Base-by-base conservation (phyloP, 2,113 vertebrate genomes). In the Paracanthobrama guichenoti region DNA sequence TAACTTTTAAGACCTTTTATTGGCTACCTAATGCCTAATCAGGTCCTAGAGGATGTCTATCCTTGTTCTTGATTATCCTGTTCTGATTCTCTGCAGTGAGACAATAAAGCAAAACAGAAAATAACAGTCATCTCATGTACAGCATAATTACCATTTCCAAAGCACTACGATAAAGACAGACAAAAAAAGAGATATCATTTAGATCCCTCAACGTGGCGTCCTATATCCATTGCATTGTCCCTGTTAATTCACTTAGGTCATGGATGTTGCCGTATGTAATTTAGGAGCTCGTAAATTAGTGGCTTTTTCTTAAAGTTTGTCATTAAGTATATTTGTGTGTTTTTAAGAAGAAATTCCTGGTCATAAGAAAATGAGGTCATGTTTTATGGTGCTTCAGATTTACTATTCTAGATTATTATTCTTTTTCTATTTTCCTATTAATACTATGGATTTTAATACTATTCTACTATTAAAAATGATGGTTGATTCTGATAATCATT, bases 1-100 rank as follows among this genome's bases (percentile, higher is more conserved):
- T 31, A 48, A 75, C 73, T 75, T 75, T 53, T 53, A 53, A 75
- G 73, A 53, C 26, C 2, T 44, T 59, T 80, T 66, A 31, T 48
- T 50, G 57, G 77, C 4, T 46, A 62, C 57, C 55, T 60, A 64
- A 39, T 57, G 28, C 10, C 74, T 31, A 67, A 67, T 48, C 42
- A 31, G 24, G 42, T 79, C 59, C 50, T 79, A 46, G 39, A 62
- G 55, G 59, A 48, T 79, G 59, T 59, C 57, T n/a, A 26, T 62
- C n/a, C 16, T 10, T 42, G 35, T 12, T 69, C 35, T 42, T n/a
- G 35, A n/a, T 69, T 22, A 22, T 75, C 26, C 69, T 24, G 69
- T 16, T 18, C n/a, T 26, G 44, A 59, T 78, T 77, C 11, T 42
- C 22, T 59, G 75, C 18, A 39, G 53, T 77, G 6, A 59, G 39